These are phyloP conservation scores for Eudasyphora cyanicolor DNA, from an alignment of 2,888 invertebrate species.

Conservation along the genomic window DNA sequence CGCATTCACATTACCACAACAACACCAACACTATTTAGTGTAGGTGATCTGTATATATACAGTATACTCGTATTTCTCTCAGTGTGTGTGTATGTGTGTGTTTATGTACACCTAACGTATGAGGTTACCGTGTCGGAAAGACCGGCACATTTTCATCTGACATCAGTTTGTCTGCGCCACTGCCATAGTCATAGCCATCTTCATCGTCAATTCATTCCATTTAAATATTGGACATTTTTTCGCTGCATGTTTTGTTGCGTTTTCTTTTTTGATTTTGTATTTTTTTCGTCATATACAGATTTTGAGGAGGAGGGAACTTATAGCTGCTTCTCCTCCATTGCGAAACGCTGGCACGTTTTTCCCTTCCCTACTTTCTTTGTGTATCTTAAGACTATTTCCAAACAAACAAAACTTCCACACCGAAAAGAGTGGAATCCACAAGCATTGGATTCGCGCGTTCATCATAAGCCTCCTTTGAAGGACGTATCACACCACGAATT, in stretches of 20 bases:
- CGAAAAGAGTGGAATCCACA: conserved; percentile 39
- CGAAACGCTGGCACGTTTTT: conserved; percentile 55
- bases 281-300: neutral
- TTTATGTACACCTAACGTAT: no score
- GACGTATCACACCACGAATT: conserved; percentile 64
- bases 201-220: neutral
- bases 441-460: conserved; percentile 39
- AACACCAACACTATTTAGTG: neutral
- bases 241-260: conserved; percentile 34
- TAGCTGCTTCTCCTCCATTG: neutral
- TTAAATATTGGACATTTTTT: neutral
- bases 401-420: neutral
- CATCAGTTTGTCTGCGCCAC: neutral
- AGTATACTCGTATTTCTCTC: no score
- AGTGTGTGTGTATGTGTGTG: no score
- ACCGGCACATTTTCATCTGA: neutral
- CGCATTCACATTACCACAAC: neutral
- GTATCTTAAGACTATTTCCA: conserved; percentile 8
- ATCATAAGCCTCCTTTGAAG: conserved; percentile 42
- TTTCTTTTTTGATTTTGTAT: conserved; percentile 16
- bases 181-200: neutral
- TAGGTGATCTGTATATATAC: conserved; percentile 9
- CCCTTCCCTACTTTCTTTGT: conserved; percentile 16
- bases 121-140: neutral
- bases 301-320: neutral